Evolutionary conservation across 2,888 invertebrate species (phyloP).

Genomic region (Caenorhabditis sp.): DNA sequence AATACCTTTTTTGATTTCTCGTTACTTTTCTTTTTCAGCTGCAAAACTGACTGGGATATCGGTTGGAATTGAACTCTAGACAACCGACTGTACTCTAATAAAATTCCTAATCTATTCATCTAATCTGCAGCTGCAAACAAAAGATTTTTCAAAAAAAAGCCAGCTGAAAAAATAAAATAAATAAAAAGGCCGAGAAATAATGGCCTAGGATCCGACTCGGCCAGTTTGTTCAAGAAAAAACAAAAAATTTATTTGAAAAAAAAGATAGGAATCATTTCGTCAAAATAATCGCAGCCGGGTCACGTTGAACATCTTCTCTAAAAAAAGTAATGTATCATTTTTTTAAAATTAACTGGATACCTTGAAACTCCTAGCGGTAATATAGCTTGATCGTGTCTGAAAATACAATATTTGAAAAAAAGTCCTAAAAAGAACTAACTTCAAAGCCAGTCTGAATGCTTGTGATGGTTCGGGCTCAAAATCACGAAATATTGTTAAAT

Average conservation of each 20-base stretch:
- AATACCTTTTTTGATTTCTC: slow-evolving; percentile 31
- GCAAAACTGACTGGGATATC: not conserved
- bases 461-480: not conserved
- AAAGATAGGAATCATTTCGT: not conserved
- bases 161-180: not conserved
- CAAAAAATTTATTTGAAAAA: no score
- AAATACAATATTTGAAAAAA: slow-evolving; percentile 6
- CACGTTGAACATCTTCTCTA: slow-evolving; percentile 17
- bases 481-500: not conserved
- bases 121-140: not conserved
- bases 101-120: not conserved
- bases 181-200: not conserved
- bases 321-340: slow-evolving; percentile 5
- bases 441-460: slow-evolving; percentile 29
- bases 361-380: slow-evolving; percentile 25
- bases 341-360: slow-evolving; percentile 2
- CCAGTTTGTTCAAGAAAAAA: not conserved
- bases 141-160: not conserved
- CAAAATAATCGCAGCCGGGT: slow-evolving; percentile 6
- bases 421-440: slow-evolving; percentile 15
- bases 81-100: not conserved
- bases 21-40: slow-evolving; percentile 19
- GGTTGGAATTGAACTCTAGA: not conserved
- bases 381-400: slow-evolving; percentile 27
- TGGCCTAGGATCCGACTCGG: not conserved